Evolutionary conservation across 2,797 vertebrate genomes (phyloP).

Genomic region (Paratrypauchen microcephalus): DNA sequence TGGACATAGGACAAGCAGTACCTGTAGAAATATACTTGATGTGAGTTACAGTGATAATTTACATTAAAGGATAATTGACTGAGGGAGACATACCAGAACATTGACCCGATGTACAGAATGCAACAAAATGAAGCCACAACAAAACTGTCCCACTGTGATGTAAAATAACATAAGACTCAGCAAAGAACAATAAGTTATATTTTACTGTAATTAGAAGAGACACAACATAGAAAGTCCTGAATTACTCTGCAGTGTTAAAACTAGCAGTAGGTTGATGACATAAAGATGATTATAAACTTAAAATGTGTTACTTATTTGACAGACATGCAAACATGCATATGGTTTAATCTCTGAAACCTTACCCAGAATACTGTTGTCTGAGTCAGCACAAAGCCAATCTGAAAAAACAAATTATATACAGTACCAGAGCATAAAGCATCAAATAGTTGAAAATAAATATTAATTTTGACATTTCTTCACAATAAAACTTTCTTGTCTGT

Average conservation of each 20-base stretch:
- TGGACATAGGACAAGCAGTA: slow-evolving; percentile 7
- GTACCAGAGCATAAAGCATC: background rate
- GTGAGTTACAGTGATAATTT: background rate
- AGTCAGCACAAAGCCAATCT: slow-evolving; percentile 3
- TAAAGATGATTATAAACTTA: no score
- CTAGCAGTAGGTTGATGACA: no score
- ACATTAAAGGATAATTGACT: background rate
- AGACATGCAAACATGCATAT: no score
- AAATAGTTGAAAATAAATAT: no score
- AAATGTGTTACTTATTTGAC: no score
- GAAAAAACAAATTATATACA: background rate
- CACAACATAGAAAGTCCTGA: no score
- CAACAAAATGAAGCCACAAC: background rate
- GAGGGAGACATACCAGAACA: background rate
- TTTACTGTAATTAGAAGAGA: no score
- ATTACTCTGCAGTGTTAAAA: no score
- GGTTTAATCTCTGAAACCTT: background rate
- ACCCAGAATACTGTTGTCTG: background rate
- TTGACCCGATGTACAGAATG: background rate
- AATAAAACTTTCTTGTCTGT: no score
- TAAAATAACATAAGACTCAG: background rate
- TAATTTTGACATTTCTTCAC: no score
- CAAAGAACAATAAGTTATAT: background rate
- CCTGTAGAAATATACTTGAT: background rate
- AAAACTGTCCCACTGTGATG: slow-evolving; percentile 4